These are phyloP conservation scores for Archilochus colubris DNA, from an alignment of 2,113 vertebrate genomes.

Conservation along the genomic window DNA sequence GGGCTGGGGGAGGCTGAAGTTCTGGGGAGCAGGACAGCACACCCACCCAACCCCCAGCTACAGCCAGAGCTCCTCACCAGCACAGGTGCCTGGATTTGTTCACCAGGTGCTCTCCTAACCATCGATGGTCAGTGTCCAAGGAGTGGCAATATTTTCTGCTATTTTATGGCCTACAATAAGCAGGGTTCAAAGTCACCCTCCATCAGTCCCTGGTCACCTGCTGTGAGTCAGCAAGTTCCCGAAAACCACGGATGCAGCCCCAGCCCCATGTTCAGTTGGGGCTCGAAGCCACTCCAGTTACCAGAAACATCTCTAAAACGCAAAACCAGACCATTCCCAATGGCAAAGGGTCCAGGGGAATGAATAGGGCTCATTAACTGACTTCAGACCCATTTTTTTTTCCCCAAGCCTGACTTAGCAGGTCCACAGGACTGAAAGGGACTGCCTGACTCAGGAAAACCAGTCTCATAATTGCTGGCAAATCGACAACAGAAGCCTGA, in stretches of 20 bases:
- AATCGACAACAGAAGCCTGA: slow-evolving; percentile 3
- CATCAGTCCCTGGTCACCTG: not conserved
- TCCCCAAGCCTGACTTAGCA: slow-evolving; percentile 57
- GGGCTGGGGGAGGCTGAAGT: not conserved
- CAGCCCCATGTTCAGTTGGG: rapidly evolving
- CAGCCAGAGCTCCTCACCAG: not conserved
- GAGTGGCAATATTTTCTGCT: not conserved
- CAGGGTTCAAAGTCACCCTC: not conserved
- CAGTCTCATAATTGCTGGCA: not conserved
- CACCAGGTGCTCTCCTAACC: not conserved
- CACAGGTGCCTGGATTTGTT: not conserved
- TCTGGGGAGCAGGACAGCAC: not conserved
- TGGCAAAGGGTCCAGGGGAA: slow-evolving; percentile 21
- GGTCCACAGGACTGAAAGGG: slow-evolving; percentile 44
- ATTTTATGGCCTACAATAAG: not conserved
- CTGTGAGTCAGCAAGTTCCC: not conserved
- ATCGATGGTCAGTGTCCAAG: not conserved
- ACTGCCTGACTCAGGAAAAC: slow-evolving; percentile 65
- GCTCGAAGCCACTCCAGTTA: not conserved
- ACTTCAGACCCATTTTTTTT: slow-evolving; percentile 34
- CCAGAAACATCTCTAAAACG: slow-evolving; percentile 50
- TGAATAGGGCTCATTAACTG: slow-evolving; percentile 51
- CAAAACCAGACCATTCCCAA: not conserved
- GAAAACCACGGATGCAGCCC: not conserved
- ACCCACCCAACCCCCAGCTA: not conserved